These are phyloP conservation scores for Drosophila insularis DNA, from an alignment of 1,140 invertebrate genomes.

Conservation along the genomic window DNA sequence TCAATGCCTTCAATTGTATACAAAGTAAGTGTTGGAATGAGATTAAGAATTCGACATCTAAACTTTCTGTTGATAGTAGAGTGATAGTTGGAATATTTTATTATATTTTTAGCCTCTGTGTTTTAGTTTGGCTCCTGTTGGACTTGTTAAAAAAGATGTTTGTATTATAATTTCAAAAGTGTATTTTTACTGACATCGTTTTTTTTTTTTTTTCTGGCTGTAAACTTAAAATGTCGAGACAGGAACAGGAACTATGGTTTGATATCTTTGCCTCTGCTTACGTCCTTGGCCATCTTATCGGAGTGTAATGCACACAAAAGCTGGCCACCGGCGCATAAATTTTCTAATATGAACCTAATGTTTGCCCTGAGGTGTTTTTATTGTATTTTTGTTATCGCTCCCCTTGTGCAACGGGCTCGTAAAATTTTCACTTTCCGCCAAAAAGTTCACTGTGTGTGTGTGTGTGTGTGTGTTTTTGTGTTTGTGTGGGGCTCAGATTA, in stretches of 20 bases:
- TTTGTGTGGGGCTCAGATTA: background rate
- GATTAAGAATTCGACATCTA: background rate
- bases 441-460: constrained; percentile 10
- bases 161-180: background rate
- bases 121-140: background rate
- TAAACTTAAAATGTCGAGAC: constrained; percentile 1
- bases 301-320: constrained; percentile 15
- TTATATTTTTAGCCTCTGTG: background rate
- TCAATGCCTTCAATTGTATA: constrained; percentile 8
- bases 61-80: background rate
- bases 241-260: constrained; percentile 2
- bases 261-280: background rate
- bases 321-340: constrained; percentile 25
- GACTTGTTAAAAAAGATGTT: background rate
- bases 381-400: constrained; percentile 43
- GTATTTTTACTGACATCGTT: background rate
- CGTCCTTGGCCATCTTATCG: constrained; percentile 9
- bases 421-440: constrained; percentile 48
- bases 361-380: constrained; percentile 42
- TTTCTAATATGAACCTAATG: constrained; percentile 40
- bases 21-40: constrained; percentile 7
- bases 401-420: constrained; percentile 41
- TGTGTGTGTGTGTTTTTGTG: background rate
- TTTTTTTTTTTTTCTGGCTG: background rate
- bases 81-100: background rate